A percentile compares a stretch with the other conserved stretches of the same genome.
phyloP scores from a whole-genome alignment of 1,140 invertebrate genomes.

The Microplitis demolitor region DNA sequence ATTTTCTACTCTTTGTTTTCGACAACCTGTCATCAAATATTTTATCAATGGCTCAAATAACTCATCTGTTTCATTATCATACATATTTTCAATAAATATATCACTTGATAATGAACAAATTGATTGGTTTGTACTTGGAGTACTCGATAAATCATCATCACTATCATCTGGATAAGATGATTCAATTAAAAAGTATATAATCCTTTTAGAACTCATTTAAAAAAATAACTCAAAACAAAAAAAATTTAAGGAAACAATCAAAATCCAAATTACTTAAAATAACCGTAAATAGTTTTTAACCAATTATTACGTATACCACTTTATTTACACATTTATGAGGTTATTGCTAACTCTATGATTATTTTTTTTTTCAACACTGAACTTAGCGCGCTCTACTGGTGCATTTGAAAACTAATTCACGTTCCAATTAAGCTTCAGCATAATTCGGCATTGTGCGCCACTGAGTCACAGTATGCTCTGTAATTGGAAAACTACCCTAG shows the following conservation, averaged over 20 bases:
- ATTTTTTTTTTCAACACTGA: too few species aligned
- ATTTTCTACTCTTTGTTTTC: slow-evolving; percentile 8
- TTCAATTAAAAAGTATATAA: too few species aligned
- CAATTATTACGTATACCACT: too few species aligned
- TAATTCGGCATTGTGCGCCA: background rate
- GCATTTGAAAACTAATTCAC: background rate
- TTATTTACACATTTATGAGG: too few species aligned
- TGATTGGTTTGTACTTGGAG: background rate
- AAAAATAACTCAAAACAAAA: too few species aligned
- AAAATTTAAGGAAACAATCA: too few species aligned
- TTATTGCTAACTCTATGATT: too few species aligned
- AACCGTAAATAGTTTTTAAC: too few species aligned
- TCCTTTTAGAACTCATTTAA: too few species aligned
- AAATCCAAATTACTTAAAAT: too few species aligned
- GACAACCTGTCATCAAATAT: slow-evolving; percentile 6
- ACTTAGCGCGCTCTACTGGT: background rate
- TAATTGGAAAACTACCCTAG: background rate
- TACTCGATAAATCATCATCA: background rate
- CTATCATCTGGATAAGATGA: too few species aligned
- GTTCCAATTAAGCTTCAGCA: background rate
- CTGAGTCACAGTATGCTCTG: background rate
- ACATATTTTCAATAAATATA: background rate
- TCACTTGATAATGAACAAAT: background rate
- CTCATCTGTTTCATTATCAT: slow-evolving; percentile 5
- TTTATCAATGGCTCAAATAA: slow-evolving; percentile 16